These are phyloP conservation scores for Griposia aprilina DNA, from an alignment of 2,888 invertebrate species.

Conservation along the genomic window DNA sequence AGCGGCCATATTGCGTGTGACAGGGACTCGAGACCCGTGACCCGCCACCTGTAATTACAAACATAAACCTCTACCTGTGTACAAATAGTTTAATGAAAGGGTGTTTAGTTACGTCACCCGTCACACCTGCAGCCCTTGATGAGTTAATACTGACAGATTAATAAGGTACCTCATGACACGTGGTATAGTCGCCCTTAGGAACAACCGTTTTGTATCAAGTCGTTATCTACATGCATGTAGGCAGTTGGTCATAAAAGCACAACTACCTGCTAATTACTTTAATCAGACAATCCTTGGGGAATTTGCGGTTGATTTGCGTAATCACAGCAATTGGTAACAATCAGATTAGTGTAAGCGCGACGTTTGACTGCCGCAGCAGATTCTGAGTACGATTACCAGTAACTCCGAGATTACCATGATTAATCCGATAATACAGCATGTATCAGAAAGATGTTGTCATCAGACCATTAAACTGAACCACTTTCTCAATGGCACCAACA, in stretches of 20 bases:
- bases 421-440: slow-evolving; percentile 2
- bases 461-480: neutral
- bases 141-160: slow-evolving; percentile 52
- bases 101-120: slow-evolving; percentile 55
- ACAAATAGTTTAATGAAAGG: slow-evolving; percentile 67
- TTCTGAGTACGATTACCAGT: slow-evolving; percentile 41
- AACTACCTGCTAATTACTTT: slow-evolving; percentile 23
- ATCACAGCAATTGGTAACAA: slow-evolving; percentile 33
- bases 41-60: slow-evolving; percentile 62
- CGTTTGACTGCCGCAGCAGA: slow-evolving; percentile 20
- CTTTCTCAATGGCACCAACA: too few relatives aligned
- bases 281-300: slow-evolving; percentile 1
- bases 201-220: neutral
- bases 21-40: slow-evolving; percentile 48
- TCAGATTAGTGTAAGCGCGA: slow-evolving; percentile 33
- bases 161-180: slow-evolving; percentile 4
- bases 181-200: neutral
- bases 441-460: neutral
- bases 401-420: slow-evolving; percentile 10
- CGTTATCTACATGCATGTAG: neutral
- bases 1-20: slow-evolving; percentile 60
- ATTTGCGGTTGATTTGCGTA: neutral
- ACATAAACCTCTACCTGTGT: slow-evolving; percentile 58
- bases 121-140: slow-evolving; percentile 34
- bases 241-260: neutral